These are phyloP conservation scores for Myotis davidii DNA, from an alignment of 2,113 vertebrate genomes.

Conservation along the genomic window DNA sequence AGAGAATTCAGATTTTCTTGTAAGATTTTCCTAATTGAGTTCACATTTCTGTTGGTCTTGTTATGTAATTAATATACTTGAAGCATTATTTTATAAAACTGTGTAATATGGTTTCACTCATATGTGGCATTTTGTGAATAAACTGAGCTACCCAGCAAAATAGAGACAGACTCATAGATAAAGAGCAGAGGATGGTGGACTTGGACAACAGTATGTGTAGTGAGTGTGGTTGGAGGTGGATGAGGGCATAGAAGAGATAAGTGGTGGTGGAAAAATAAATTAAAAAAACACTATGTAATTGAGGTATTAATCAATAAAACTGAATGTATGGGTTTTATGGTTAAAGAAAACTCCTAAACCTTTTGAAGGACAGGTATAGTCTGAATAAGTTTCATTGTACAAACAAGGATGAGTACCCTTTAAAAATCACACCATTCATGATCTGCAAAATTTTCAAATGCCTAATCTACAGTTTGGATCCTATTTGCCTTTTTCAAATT, in stretches of 20 bases:
- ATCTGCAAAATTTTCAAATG: not conserved
- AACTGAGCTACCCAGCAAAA: not conserved
- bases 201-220: not conserved
- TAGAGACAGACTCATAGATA: not conserved
- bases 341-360: not conserved
- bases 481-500: not conserved
- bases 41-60: not conserved
- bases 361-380: not conserved
- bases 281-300: not conserved
- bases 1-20: not conserved
- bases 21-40: not conserved
- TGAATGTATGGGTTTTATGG: not conserved
- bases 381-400: not conserved
- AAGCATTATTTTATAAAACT: not conserved
- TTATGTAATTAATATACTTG: not conserved
- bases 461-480: not conserved
- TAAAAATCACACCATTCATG: not conserved
- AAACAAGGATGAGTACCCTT: not conserved
- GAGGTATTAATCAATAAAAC: not conserved
- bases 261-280: no score
- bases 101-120: not conserved
- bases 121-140: not conserved
- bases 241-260: no score
- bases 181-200: not conserved
- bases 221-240: not conserved